Evolutionary conservation across 2,113 vertebrate genomes (phyloP).

Genomic region (Ginglymostoma cirratum): DNA sequence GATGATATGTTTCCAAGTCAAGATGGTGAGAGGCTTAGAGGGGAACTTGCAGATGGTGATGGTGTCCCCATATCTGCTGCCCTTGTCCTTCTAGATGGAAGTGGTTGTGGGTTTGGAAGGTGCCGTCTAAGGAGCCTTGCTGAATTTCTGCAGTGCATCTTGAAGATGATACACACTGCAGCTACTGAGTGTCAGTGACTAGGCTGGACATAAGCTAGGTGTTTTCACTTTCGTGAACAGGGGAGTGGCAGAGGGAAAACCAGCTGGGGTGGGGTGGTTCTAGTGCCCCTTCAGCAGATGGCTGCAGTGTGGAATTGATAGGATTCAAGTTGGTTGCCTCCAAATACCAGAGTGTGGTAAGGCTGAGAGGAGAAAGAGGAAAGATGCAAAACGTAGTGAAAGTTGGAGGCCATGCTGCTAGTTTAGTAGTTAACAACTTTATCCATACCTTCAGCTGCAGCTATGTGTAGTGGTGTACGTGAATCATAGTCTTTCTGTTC

Average conservation of each 20-base stretch:
- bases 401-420: not conserved
- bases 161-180: too few relatives aligned
- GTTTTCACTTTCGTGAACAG: not conserved
- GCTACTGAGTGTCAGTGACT: not conserved
- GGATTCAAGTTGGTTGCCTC: not conserved
- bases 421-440: not conserved
- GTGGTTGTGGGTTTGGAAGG: too few relatives aligned
- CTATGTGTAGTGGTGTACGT: slow-evolving; percentile 71
- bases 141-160: too few relatives aligned
- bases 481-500: slow-evolving; percentile 75
- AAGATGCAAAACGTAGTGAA: not conserved
- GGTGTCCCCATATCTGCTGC: too few relatives aligned
- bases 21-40: too few relatives aligned
- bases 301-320: not conserved
- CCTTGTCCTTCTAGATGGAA: too few relatives aligned
- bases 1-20: too few relatives aligned
- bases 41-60: too few relatives aligned
- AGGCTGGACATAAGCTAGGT: too few relatives aligned
- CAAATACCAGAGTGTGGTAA: not conserved
- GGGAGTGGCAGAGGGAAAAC: not conserved
- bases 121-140: too few relatives aligned
- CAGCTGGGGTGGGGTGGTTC: not conserved
- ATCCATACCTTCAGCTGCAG: slow-evolving; percentile 69
- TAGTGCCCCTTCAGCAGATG: not conserved
- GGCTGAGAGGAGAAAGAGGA: not conserved